phyloP scores from a whole-genome alignment of 2,888 invertebrate species.

The Theretra japonica region DNA sequence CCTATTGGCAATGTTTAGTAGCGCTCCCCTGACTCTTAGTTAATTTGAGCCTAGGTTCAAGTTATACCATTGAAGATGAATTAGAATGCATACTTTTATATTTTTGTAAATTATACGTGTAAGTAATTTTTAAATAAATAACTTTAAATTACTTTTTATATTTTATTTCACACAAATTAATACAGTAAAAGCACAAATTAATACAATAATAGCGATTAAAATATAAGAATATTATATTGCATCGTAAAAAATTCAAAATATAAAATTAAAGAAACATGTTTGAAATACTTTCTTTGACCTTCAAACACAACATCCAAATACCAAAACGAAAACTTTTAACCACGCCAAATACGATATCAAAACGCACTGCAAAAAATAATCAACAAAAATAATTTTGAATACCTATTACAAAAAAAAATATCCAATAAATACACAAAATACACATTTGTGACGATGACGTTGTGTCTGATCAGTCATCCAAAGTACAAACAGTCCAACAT shows the following conservation, averaged over 20 bases:
- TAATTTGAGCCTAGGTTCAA: conserved; percentile 33
- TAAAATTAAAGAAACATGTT: background rate
- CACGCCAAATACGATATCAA: background rate
- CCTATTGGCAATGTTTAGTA: conserved; percentile 2
- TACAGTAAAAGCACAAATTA: background rate
- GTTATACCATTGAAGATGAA: conserved; percentile 53
- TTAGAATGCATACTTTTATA: conserved; percentile 64
- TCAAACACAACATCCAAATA: background rate
- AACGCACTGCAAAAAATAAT: no score
- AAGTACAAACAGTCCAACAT: no score
- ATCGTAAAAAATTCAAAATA: background rate
- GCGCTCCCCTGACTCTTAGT: conserved; percentile 20
- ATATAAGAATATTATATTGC: background rate
- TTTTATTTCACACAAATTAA: conserved; percentile 23
- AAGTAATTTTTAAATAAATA: conserved; percentile 79
- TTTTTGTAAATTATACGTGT: conserved; percentile 78
- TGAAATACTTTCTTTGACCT: background rate
- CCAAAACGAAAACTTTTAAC: background rate
- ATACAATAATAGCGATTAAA: conserved; percentile 1
- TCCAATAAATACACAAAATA: no score
- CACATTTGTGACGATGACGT: no score
- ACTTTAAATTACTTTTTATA: conserved; percentile 34
- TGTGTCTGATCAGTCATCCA: no score
- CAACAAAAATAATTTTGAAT: no score
- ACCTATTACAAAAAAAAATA: no score